These are phyloP conservation scores for Sciurus niger DNA, from an alignment of 2,113 vertebrate species.

Conservation along the genomic window DNA sequence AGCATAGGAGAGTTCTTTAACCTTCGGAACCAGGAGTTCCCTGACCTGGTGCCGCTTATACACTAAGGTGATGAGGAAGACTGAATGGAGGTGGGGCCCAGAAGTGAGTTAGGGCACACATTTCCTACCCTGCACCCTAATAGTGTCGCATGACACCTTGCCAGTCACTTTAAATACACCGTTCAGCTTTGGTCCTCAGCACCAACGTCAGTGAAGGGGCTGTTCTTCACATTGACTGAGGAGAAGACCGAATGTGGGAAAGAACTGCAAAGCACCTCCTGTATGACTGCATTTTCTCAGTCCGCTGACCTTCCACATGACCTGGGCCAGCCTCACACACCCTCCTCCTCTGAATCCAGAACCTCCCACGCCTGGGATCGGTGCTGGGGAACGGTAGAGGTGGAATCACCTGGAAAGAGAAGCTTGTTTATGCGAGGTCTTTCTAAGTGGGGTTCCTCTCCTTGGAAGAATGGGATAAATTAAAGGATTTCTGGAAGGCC, in stretches of 20 bases:
- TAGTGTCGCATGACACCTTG: accelerated
- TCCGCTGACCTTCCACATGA: not conserved
- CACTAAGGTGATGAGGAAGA: not conserved
- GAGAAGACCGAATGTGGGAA: not conserved
- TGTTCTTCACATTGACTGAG: accelerated
- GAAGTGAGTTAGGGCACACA: accelerated
- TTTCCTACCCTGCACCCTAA: accelerated
- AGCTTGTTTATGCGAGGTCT: not conserved
- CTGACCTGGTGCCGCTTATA: not conserved
- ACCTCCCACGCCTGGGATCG: not conserved
- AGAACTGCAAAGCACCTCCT: not conserved
- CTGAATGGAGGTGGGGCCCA: not conserved
- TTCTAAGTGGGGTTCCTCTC: not conserved
- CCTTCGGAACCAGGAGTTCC: not conserved
- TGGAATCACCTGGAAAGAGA: not conserved
- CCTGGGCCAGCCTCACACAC: not conserved
- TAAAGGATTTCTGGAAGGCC: not conserved
- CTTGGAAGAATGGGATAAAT: not conserved
- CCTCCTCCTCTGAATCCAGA: accelerated
- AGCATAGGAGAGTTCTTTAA: not conserved
- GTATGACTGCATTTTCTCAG: not conserved
- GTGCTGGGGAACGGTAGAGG: not conserved
- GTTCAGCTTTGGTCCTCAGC: not conserved
- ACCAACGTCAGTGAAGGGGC: accelerated
- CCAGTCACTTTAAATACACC: accelerated